phyloP scores from a whole-genome alignment of 2,888 invertebrate genomes.

The Eucera pruinosa region DNA sequence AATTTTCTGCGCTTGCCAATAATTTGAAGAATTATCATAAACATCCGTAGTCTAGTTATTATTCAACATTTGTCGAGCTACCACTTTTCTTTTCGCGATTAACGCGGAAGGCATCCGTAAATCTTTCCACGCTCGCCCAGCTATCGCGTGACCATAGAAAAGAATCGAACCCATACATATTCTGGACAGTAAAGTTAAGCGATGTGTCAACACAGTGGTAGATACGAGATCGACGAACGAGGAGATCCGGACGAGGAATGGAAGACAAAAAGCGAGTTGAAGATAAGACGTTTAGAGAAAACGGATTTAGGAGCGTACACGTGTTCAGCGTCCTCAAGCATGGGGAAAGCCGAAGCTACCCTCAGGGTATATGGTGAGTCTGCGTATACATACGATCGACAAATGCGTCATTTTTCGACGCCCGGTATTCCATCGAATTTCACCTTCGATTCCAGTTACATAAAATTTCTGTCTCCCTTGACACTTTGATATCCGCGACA shows the following conservation, averaged over 20 bases:
- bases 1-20: too few species aligned
- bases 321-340: conserved; percentile 89
- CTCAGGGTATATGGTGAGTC: conserved; percentile 88
- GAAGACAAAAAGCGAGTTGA: conserved; percentile 87
- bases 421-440: background rate
- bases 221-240: conserved; percentile 88
- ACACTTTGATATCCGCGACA: conserved; percentile 6
- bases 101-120: too few species aligned
- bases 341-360: conserved; percentile 89
- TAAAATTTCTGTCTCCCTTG: background rate
- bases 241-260: conserved; percentile 86
- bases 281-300: conserved; percentile 87
- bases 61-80: too few species aligned
- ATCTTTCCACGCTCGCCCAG: background rate
- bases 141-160: background rate
- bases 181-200: conserved; percentile 43
- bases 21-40: too few species aligned
- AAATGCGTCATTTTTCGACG: conserved; percentile 31
- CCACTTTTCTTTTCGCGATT: too few species aligned
- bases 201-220: conserved; percentile 85
- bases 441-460: background rate
- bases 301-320: conserved; percentile 89
- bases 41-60: too few species aligned
- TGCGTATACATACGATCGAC: background rate
- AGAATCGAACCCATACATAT: conserved; percentile 45